Evolutionary conservation across 2,888 invertebrate species (phyloP).

Genomic region (Embidobia sp.): DNA sequence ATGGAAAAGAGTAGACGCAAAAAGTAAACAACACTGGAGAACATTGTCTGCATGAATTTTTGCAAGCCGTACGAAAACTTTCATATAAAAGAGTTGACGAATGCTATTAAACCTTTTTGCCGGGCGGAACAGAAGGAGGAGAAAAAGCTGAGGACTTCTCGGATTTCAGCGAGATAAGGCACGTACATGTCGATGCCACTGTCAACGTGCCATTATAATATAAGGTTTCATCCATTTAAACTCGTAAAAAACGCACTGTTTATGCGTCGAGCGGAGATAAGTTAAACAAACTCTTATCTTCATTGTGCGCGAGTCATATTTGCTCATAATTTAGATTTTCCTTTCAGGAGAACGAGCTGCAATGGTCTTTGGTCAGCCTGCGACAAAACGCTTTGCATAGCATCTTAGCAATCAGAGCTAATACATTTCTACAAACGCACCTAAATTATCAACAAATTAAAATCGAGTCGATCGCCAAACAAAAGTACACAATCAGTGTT

Average conservation of each 20-base stretch:
- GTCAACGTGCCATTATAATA: constrained; percentile 53
- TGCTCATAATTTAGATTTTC: constrained; percentile 26
- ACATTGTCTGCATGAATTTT: background rate
- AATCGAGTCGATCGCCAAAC: no score
- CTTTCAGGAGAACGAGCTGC: background rate
- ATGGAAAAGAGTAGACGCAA: no score
- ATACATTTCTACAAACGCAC: no score
- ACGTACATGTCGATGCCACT: constrained; percentile 40
- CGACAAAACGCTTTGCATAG: constrained; percentile 8
- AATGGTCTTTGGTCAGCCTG: no score
- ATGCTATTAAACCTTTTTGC: constrained; percentile 16
- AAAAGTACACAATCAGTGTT: no score
- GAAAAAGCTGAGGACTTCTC: constrained; percentile 21
- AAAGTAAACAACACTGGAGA: no score
- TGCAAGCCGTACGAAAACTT: background rate
- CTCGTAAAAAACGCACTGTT: constrained; percentile 35
- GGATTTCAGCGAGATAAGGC: constrained; percentile 48
- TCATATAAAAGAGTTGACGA: constrained; percentile 13
- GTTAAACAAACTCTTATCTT: constrained; percentile 38
- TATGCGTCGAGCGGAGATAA: constrained; percentile 23
- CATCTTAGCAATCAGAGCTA: no score
- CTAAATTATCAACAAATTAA: no score
- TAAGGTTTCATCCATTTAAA: constrained; percentile 52
- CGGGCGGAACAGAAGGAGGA: background rate
- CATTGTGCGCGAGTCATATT: constrained; percentile 16